Percentiles rank a stretch among this genome's conserved stretches.
These are phyloP conservation scores for Drosophila sechellia DNA, from an alignment of 1,140 invertebrate species.

Conservation along the genomic window DNA sequence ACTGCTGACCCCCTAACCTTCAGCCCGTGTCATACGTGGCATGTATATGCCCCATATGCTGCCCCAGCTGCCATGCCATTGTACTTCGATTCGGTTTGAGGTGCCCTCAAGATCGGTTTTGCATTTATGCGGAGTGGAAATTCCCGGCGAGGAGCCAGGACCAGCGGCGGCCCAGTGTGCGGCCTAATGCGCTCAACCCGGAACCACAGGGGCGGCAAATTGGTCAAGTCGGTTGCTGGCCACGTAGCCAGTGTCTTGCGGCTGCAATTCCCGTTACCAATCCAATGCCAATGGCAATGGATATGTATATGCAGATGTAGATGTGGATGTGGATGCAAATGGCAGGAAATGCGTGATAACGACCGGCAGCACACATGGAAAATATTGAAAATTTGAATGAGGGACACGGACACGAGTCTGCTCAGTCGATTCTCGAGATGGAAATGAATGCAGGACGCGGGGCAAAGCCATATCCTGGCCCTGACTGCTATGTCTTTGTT, in stretches of 20 bases:
- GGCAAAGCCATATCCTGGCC: constrained; percentile 16
- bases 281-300: constrained; percentile 36
- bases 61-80: background rate
- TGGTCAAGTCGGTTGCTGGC: constrained; percentile 63
- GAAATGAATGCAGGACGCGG: constrained; percentile 44
- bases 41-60: background rate
- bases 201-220: constrained; percentile 74
- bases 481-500: constrained; percentile 48
- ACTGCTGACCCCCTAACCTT: background rate
- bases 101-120: constrained; percentile 5
- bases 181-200: constrained; percentile 60
- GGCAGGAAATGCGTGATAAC: constrained; percentile 82
- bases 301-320: background rate
- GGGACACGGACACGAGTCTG: constrained; percentile 1
- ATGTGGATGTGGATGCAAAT: constrained; percentile 50
- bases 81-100: background rate
- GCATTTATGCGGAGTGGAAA: background rate
- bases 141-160: background rate
- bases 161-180: constrained; percentile 6
- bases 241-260: constrained; percentile 40
- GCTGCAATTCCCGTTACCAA: constrained; percentile 28
- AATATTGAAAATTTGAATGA: constrained; percentile 77
- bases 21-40: background rate
- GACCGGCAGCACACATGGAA: constrained; percentile 62
- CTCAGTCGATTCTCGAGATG: constrained; percentile 21